Base-by-base conservation (phyloP, 2,888 invertebrate genomes). In the Cylloceria caligata region DNA sequence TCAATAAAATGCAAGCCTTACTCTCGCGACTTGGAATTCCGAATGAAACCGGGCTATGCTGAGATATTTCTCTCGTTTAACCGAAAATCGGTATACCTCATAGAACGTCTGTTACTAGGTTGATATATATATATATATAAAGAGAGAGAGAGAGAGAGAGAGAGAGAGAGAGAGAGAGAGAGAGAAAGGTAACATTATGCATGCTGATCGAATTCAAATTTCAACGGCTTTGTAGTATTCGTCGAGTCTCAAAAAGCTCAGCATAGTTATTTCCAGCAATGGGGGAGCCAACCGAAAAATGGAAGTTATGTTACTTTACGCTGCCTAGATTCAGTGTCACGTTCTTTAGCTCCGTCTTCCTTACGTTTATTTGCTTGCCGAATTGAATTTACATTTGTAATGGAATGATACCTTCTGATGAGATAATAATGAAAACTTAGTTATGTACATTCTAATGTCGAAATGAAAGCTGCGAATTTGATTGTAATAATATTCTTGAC, bases 1-100 rank as follows among this genome's bases (percentile, higher is more conserved):
- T 55, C 69, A 39, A n/a, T 57, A 21, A 72, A 52, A n/a, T 36
- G 24, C 11, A 47, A 47, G 30, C 24, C 36, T 47, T 67, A 65
- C 57, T 16, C 19, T 27, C 16, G 68, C 11, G 39, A 73, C 55
- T 76, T 57, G 34, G 45, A 47, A 81, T 81, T 52, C 27, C 55
- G 27, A 62, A 69, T 64, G 62, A 73, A 73, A 77, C 55, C n/a
- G 27, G 64, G 13, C 42, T 13, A 6, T 39, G 19, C 39, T 42
- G 42, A 45, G 36, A 47, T 21, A 27, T 30, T n/a, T 11, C 39
- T 39, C 30, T 9, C 34, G 57, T 27, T 39, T 49, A 42, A 9
- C 9, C 13, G 36, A 49, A 71, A 71, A 81, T 76, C 49, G 27
- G 55, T 67, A 65, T 57, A 27, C 16, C 42, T 34, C 39, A 36